Evolutionary conservation across 2,888 invertebrate genomes (phyloP).

Genomic region (Andrena trimmerana): DNA sequence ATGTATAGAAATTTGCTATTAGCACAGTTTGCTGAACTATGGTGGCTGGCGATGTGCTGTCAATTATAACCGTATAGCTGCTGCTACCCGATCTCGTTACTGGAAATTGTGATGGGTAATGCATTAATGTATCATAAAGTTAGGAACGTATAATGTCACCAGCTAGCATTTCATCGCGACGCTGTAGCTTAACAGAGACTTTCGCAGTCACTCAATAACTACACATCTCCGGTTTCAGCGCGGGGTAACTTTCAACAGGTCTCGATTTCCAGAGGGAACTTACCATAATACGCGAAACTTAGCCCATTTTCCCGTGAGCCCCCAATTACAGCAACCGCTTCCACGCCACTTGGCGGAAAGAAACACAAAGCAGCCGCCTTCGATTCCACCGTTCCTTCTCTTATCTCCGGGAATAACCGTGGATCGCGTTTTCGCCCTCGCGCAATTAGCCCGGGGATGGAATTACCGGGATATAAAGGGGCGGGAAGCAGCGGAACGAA

Average conservation of each 20-base stretch:
- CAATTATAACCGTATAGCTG: too few relatives aligned
- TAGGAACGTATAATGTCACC: background rate
- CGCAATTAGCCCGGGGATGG: background rate
- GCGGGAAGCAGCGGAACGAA: conserved; percentile 3
- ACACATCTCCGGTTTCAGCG: background rate
- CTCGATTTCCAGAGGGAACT: background rate
- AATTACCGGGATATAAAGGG: background rate
- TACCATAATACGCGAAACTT: conserved; percentile 1
- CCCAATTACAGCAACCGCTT: conserved; percentile 1
- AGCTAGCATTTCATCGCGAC: background rate
- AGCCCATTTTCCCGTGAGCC: background rate
- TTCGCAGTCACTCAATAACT: background rate
- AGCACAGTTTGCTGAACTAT: too few relatives aligned
- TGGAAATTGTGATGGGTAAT: background rate
- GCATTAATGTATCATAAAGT: background rate
- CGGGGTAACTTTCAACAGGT: background rate
- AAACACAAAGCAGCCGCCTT: conserved; percentile 10
- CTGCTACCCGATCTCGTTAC: too few relatives aligned
- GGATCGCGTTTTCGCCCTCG: conserved; percentile 5
- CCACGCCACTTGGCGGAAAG: background rate
- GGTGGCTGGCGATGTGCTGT: too few relatives aligned
- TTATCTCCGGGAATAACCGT: conserved; percentile 2
- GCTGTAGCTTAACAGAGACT: background rate
- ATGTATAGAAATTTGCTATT: too few relatives aligned
- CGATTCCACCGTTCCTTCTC: background rate